phyloP scores from a whole-genome alignment of 2,113 vertebrate species.

The Erythrocercus mccallii region DNA sequence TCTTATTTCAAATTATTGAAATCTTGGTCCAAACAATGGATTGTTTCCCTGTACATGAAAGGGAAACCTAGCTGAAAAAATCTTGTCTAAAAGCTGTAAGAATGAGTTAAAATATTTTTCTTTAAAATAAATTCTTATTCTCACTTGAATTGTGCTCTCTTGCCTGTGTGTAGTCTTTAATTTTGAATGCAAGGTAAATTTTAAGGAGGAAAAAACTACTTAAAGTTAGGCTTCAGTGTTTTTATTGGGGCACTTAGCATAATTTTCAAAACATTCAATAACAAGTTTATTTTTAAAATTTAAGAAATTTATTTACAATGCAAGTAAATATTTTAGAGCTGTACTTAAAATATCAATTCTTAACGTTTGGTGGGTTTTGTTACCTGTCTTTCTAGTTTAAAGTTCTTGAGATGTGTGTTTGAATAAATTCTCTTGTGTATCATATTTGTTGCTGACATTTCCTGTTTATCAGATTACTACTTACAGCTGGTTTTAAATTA shows the following conservation, averaged over 20 bases:
- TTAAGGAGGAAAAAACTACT: accelerated
- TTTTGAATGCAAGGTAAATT: not conserved
- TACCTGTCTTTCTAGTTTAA: not conserved
- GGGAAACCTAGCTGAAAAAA: not conserved
- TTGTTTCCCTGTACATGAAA: not conserved
- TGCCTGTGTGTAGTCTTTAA: not conserved
- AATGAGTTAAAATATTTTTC: not conserved
- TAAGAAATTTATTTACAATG: not conserved
- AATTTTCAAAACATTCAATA: not conserved
- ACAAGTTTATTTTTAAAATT: not conserved
- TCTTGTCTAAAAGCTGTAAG: not conserved
- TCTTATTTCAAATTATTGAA: not conserved
- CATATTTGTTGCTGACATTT: not conserved
- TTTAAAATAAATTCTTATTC: not conserved
- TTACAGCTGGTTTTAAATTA: conserved; percentile 12
- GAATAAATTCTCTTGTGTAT: not conserved
- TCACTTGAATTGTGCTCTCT: not conserved
- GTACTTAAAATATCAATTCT: not conserved
- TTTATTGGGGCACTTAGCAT: not conserved
- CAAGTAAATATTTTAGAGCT: not conserved
- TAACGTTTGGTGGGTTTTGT: not conserved
- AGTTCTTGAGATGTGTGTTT: not conserved
- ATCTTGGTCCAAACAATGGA: not conserved
- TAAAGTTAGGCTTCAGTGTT: not conserved
- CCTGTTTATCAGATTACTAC: not conserved